Evolutionary conservation across 2,888 invertebrate species (phyloP), one percentile per base, ranked within the genome.

Genomic region (Caradrina clavipalpis): DNA sequence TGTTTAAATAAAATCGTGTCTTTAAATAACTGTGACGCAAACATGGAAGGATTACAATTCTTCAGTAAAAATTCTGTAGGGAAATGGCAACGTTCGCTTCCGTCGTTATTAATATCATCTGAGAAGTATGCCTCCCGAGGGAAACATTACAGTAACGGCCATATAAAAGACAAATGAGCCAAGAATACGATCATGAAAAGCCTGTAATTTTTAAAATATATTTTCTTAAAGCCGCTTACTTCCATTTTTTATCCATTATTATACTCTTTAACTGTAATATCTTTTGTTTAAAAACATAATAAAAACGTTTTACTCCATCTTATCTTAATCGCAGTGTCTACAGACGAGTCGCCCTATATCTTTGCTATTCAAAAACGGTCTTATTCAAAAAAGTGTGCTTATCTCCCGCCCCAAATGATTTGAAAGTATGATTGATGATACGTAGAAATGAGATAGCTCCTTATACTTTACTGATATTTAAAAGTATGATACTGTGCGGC

Each of bases 341-440:
- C 80, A 73, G 78, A 62, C 56, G 72, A 81, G 68, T 74, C 78
- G 75, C 76, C 72, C 76, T 85, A 83, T 87, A 88, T 87, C 85
- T 87, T 86, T 60, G 83, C 86, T 82, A 86, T 87, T 88, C 87
- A 89, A 85, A 87, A 84, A 82, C 82, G 79, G 82, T 86, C 78
- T 84, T 84, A 87, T 87, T 87, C 87, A 88, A 89, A 89, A 87
- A 88, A 85, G 82, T 81, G 84, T 86, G 82, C 85, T 89, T 89
- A 88, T 90, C 88, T 84, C 85, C 80, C 70, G 55, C 70, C 85
- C 84, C 82, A 85, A 90, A 89, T 88, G 84, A 90, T 89, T 91
- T 90, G 87, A 91, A 89, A 91, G 89, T 89, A 90, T 91, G 91
- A 92, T 92, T 91, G 90, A 92, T 91, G 90, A 87, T 85, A 85